Percentiles rank a stretch among this genome's conserved stretches.
These are phyloP conservation scores for Patella pellucida DNA, from an alignment of 2,888 invertebrate species.

Conservation along the genomic window DNA sequence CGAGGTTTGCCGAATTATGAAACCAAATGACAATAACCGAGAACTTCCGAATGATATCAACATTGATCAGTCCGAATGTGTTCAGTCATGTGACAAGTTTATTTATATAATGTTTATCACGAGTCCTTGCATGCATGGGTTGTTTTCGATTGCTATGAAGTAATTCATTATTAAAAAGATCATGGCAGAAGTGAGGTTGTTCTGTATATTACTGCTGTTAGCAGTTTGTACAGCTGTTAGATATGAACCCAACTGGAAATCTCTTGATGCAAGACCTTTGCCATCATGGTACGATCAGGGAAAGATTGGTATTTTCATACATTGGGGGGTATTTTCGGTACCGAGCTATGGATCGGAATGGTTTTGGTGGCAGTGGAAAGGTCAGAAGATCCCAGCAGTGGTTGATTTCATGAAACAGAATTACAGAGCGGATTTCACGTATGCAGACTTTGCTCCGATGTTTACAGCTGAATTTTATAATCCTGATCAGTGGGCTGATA, in stretches of 20 bases:
- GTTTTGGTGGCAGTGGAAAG: slow-evolving; percentile 90
- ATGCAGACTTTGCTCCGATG: slow-evolving; percentile 89
- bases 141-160: no score
- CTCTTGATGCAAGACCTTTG: slow-evolving; percentile 86
- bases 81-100: no score
- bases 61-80: no score
- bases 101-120: no score
- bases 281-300: slow-evolving; percentile 72
- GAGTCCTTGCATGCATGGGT: no score
- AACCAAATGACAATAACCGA: no score
- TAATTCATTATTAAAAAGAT: no score
- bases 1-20: no score
- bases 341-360: slow-evolving; percentile 77
- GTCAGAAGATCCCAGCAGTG: slow-evolving; percentile 70
- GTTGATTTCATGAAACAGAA: slow-evolving; percentile 83
- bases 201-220: slow-evolving; percentile 1
- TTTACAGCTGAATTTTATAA: slow-evolving; percentile 91
- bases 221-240: background rate
- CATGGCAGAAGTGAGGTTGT: background rate
- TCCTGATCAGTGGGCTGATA: slow-evolving; percentile 84
- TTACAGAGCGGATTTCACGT: slow-evolving; percentile 87
- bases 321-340: slow-evolving; percentile 73
- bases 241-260: slow-evolving; percentile 82
- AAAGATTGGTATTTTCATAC: slow-evolving; percentile 73
- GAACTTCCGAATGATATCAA: no score